Percentiles rank a stretch among this genome's conserved stretches.
Evolutionary conservation across 2,113 vertebrate genomes (phyloP).

Genomic region (Deroptyus accipitrinus): DNA sequence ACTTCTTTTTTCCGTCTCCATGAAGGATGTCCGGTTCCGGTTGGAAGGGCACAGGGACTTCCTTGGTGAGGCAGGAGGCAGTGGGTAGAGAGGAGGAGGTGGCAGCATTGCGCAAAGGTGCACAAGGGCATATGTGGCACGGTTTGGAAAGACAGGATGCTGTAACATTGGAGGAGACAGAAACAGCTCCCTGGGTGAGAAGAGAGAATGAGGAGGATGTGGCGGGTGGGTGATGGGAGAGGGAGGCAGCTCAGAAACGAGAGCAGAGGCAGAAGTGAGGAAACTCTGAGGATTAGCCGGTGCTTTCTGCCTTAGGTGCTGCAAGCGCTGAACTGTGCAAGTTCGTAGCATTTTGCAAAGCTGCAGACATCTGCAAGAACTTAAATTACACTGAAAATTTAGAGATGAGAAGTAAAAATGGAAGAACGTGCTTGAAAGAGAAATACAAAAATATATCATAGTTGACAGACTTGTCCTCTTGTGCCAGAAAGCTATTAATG

Average conservation of each 20-base stretch:
- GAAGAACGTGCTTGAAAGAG: background rate
- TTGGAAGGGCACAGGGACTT: background rate
- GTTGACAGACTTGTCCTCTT: background rate
- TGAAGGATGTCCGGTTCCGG: fast-evolving
- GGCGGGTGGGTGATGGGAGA: background rate
- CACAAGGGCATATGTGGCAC: background rate
- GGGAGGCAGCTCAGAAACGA: background rate
- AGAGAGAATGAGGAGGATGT: background rate
- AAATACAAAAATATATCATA: background rate
- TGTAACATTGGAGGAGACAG: background rate
- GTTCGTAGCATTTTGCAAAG: background rate
- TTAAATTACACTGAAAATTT: background rate
- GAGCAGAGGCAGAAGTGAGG: background rate
- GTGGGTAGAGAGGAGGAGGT: background rate
- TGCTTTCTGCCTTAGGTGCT: background rate
- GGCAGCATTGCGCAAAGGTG: background rate
- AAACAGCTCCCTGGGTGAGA: background rate
- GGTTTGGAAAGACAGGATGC: background rate
- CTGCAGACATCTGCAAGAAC: background rate
- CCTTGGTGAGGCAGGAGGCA: background rate
- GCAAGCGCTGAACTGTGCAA: background rate
- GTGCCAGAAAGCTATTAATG: background rate
- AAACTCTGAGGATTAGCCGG: background rate
- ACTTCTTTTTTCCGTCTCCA: background rate
- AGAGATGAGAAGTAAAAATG: background rate